phyloP scores from a whole-genome alignment of 2,888 invertebrate species.

The Neoaliturus tenellus region DNA sequence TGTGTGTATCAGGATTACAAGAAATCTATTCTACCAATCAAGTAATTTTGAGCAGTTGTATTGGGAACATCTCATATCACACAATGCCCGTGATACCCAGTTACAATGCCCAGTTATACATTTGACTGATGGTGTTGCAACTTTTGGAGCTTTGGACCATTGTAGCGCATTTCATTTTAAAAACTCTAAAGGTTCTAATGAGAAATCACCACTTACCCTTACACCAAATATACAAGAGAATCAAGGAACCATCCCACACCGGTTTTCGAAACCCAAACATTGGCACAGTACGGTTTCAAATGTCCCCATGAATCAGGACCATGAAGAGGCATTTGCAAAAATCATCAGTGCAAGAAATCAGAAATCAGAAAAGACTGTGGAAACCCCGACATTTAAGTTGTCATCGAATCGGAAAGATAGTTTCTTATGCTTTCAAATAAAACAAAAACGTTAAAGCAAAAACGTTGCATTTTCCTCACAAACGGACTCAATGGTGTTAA shows the following conservation, averaged over 20 bases:
- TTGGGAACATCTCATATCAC: constrained; percentile 68
- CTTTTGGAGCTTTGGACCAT: constrained; percentile 67
- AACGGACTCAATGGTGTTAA: background rate
- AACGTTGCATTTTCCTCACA: background rate
- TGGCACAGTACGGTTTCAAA: background rate
- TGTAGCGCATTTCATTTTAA: constrained; percentile 70
- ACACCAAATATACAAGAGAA: background rate
- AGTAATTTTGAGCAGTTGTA: constrained; percentile 65
- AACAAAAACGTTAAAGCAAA: background rate
- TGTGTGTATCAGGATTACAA: constrained; percentile 62
- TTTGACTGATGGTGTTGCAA: constrained; percentile 68
- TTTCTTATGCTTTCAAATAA: background rate
- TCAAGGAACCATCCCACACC: background rate
- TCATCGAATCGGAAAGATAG: background rate
- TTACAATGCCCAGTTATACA: too few species aligned
- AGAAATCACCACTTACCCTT: background rate
- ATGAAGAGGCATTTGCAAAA: background rate
- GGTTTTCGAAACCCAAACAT: background rate
- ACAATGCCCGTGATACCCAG: constrained; percentile 70
- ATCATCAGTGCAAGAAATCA: too few species aligned
- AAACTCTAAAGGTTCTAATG: constrained; percentile 60
- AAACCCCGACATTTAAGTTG: background rate
- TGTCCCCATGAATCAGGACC: background rate
- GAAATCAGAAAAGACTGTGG: background rate
- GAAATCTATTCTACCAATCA: constrained; percentile 66